These are phyloP conservation scores for Ciona savignyi DNA, from an alignment of 23 tunicate genomes.

Conservation along the genomic window DNA sequence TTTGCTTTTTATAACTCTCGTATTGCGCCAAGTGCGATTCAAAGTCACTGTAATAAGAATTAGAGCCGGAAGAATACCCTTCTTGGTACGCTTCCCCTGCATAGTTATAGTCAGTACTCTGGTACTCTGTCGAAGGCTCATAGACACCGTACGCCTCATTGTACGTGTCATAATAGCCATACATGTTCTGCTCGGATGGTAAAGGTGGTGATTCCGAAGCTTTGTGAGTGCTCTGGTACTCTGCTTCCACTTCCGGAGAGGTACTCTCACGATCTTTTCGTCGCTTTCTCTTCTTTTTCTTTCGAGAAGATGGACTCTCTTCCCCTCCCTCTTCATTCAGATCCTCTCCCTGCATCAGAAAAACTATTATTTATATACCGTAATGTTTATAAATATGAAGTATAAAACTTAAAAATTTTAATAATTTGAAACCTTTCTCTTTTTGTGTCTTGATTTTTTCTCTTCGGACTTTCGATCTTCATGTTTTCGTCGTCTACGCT, in stretches of 20 bases:
- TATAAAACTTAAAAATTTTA: too few relatives aligned
- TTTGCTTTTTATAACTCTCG: constrained; percentile 64
- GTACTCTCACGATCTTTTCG: constrained; percentile 50
- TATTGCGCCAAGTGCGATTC: constrained; percentile 78
- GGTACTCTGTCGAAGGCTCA: not conserved
- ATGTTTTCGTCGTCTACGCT: constrained; percentile 46
- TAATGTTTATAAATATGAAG: constrained; percentile 9
- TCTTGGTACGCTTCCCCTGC: constrained; percentile 20
- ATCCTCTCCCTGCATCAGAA: constrained; percentile 34
- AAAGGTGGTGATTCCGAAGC: constrained; percentile 43
- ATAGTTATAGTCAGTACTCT: constrained; percentile 2
- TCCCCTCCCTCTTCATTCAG: constrained; percentile 26
- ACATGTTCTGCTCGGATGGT: constrained; percentile 39
- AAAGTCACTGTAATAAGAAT: constrained; percentile 76
- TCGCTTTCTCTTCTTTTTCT: constrained; percentile 58
- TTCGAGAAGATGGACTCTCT: constrained; percentile 55
- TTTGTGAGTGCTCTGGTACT: not conserved
- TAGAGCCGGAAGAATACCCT: constrained; percentile 52
- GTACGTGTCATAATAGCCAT: constrained; percentile 22
- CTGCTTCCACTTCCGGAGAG: constrained; percentile 34
- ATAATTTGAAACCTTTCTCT: constrained; percentile 64
- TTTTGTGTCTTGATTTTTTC: constrained; percentile 67
- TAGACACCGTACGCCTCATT: constrained; percentile 13
- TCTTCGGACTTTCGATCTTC: constrained; percentile 65
- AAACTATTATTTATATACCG: not conserved